These are phyloP conservation scores for Geopemphigus sp. DNA, from an alignment of 1,140 invertebrate genomes.

Conservation along the genomic window DNA sequence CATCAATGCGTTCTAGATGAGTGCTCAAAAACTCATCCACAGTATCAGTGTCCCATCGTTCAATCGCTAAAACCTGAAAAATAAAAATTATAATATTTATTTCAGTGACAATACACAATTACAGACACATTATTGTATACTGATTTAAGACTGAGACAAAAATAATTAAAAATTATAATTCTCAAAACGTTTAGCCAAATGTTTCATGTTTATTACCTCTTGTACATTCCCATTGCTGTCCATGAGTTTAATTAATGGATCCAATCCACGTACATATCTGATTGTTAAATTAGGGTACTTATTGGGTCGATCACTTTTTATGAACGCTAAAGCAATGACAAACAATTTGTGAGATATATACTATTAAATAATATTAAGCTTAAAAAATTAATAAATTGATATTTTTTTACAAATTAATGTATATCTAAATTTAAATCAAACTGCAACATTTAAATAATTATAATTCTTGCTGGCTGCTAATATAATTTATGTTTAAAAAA, in stretches of 20 bases:
- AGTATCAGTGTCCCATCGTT: conserved; percentile 96
- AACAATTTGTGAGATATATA: neutral
- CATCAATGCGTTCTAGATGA: conserved; percentile 65
- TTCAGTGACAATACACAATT: too few species aligned
- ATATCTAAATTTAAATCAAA: too few species aligned
- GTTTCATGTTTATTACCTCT: conserved; percentile 58
- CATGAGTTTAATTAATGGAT: conserved; percentile 87
- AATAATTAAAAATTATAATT: neutral
- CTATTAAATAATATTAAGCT: neutral
- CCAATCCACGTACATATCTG: conserved; percentile 83
- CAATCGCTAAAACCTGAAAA: conserved; percentile 77
- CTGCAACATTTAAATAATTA: too few species aligned
- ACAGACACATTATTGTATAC: neutral
- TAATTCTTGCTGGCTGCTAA: too few species aligned
- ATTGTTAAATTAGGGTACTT: conserved; percentile 88
- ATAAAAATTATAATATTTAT: conserved; percentile 5
- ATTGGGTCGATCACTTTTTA: conserved; percentile 80
- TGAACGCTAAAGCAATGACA: conserved; percentile 70
- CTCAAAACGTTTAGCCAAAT: neutral
- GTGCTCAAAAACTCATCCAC: conserved; percentile 90
- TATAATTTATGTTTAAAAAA: too few species aligned
- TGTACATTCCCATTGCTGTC: conserved; percentile 78
- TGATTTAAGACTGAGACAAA: neutral
- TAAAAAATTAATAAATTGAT: too few species aligned
- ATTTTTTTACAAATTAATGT: too few species aligned